A percentile compares a stretch with the other conserved stretches of the same genome.
These are phyloP conservation scores for Sebastes vulpes DNA, from an alignment of 2,797 vertebrate genomes.

Conservation along the genomic window DNA sequence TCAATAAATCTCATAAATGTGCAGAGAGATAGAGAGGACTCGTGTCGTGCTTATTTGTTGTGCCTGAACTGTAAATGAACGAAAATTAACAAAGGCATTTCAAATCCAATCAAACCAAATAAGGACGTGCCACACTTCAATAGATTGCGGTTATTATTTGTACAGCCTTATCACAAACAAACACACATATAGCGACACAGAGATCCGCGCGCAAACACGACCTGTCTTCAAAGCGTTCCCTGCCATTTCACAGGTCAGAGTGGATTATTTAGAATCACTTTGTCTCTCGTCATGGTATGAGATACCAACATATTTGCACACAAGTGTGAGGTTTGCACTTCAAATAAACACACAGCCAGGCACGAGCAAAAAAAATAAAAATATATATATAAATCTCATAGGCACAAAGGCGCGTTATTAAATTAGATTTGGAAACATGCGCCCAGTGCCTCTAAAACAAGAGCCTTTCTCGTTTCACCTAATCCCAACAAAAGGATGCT, in stretches of 20 bases:
- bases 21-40: neutral
- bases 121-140: constrained; percentile 4
- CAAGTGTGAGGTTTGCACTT: constrained; percentile 19
- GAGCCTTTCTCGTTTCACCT: constrained; percentile 75
- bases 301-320: constrained; percentile 26
- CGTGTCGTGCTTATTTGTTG: neutral
- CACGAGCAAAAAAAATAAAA: neutral
- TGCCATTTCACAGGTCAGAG: constrained; percentile 47
- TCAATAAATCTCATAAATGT: constrained; percentile 5
- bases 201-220: constrained; percentile 1
- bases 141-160: constrained; percentile 42
- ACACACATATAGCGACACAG: constrained; percentile 21
- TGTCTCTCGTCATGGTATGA: constrained; percentile 34
- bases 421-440: constrained; percentile 79
- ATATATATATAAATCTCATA: constrained; percentile 38
- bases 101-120: constrained; percentile 48
- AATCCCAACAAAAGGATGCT: constrained; percentile 83
- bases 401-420: constrained; percentile 76
- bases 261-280: constrained; percentile 51
- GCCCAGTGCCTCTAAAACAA: constrained; percentile 74
- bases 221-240: constrained; percentile 22
- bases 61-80: constrained; percentile 28
- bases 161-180: constrained; percentile 54
- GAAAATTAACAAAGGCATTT: constrained; percentile 29
- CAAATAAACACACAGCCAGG: constrained; percentile 5